Percentiles rank a stretch among this genome's conserved stretches.
Evolutionary conservation across 1,140 invertebrate genomes (phyloP).

Genomic region (Drosophila tropicalis): DNA sequence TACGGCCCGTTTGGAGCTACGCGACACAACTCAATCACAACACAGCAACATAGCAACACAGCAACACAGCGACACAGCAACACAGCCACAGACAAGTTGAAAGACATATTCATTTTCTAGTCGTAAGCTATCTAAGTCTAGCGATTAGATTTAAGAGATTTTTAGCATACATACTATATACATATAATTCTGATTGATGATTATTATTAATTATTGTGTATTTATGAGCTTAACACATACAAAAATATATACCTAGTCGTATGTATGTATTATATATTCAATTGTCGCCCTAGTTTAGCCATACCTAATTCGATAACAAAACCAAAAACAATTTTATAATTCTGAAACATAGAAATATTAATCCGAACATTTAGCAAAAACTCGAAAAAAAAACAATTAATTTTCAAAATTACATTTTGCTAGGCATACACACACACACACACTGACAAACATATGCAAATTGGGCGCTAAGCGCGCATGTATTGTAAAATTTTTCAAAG

Average conservation of each 20-base stretch:
- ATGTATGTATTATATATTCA: constrained; percentile 11
- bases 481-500: constrained; percentile 66
- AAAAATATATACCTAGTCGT: constrained; percentile 23
- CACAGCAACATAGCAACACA: constrained; percentile 22
- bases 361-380: constrained; percentile 1
- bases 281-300: constrained; percentile 37
- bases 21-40: constrained; percentile 46
- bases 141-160: constrained; percentile 52
- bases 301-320: constrained; percentile 29
- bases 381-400: neutral
- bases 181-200: constrained; percentile 56
- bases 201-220: constrained; percentile 64
- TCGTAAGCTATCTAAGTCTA: constrained; percentile 39
- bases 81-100: constrained; percentile 52
- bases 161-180: constrained; percentile 43
- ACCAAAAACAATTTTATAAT: constrained; percentile 39
- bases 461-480: constrained; percentile 38
- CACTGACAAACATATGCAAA: constrained; percentile 38
- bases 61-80: constrained; percentile 13
- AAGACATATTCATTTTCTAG: constrained; percentile 77
- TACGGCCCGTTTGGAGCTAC: constrained; percentile 55
- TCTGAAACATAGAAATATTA: constrained; percentile 32
- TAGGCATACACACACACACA: constrained; percentile 5
- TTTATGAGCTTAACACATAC: constrained; percentile 69
- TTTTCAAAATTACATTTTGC: neutral